Conservation (phyloP, 1,140 invertebrate species). For the Drosophila mojavensis region DNA sequence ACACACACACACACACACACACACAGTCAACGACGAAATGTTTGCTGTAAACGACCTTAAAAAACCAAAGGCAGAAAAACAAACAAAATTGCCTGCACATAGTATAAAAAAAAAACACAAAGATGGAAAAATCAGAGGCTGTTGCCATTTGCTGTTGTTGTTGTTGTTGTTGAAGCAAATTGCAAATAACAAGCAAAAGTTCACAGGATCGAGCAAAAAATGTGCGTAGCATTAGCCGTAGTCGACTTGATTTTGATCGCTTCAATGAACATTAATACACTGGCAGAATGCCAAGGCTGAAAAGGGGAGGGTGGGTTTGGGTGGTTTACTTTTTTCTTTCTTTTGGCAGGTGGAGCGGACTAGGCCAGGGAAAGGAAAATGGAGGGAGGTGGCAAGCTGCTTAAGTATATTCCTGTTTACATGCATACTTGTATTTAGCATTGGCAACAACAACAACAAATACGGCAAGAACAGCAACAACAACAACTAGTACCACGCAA, state of each 20-base stretch:
- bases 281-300: constrained; percentile 16
- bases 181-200: constrained; percentile 79
- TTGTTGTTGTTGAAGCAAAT: constrained; percentile 65
- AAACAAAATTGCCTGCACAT: constrained; percentile 69
- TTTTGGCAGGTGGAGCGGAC: no score
- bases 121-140: constrained; percentile 60
- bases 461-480: constrained; percentile 13
- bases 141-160: constrained; percentile 33
- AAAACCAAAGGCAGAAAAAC: constrained; percentile 67
- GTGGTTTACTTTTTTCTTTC: no score
- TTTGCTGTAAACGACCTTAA: constrained; percentile 82
- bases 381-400: constrained; percentile 44
- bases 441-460: constrained; percentile 38
- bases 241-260: constrained; percentile 82
- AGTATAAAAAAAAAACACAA: constrained; percentile 16
- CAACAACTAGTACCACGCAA: constrained; percentile 32
- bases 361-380: background rate
- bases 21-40: constrained; percentile 52
- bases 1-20: constrained; percentile 4
- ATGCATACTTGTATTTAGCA: constrained; percentile 79
- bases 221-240: constrained; percentile 81
- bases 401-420: constrained; percentile 79
- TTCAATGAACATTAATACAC: constrained; percentile 82
- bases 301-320: background rate
- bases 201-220: constrained; percentile 71